Conservation (phyloP, 2,888 invertebrate genomes). For the Coenonympha arcania region DNA sequence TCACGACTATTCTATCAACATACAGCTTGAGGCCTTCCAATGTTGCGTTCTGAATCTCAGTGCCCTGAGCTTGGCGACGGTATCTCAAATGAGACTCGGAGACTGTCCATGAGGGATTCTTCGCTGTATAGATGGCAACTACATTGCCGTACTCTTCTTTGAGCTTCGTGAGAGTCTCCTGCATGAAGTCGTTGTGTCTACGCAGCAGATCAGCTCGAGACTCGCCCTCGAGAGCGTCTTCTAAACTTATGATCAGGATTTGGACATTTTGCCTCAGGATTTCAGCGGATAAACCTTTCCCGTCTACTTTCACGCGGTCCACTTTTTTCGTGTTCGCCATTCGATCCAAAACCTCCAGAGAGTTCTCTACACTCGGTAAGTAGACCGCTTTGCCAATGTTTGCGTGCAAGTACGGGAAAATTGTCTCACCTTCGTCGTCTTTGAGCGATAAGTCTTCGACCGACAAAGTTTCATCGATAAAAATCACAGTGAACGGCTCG, state of each 20-base stretch:
- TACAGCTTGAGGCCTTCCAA: conserved; percentile 45
- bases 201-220: conserved; percentile 70
- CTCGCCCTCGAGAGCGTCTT: conserved; percentile 74
- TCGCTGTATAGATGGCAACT: conserved; percentile 74
- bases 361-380: conserved; percentile 76
- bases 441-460: conserved; percentile 74
- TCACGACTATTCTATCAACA: conserved; percentile 29
- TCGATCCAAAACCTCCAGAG: conserved; percentile 71
- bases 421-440: conserved; percentile 51
- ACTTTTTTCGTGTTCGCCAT: conserved; percentile 55
- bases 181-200: conserved; percentile 77
- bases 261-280: conserved; percentile 59
- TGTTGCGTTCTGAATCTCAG: conserved; percentile 7
- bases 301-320: conserved; percentile 53
- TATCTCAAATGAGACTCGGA: conserved; percentile 40
- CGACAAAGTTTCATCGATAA: conserved; percentile 71
- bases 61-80: conserved; percentile 40
- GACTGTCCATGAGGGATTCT: conserved; percentile 67
- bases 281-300: conserved; percentile 51
- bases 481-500: conserved; percentile 64
- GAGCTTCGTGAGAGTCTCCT: conserved; percentile 66
- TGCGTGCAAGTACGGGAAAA: conserved; percentile 54
- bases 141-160: conserved; percentile 59
- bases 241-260: conserved; percentile 72
- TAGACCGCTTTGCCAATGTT: conserved; percentile 61